These are phyloP conservation scores for Orgyia antiqua DNA, from an alignment of 2,888 invertebrate genomes.

Conservation along the genomic window DNA sequence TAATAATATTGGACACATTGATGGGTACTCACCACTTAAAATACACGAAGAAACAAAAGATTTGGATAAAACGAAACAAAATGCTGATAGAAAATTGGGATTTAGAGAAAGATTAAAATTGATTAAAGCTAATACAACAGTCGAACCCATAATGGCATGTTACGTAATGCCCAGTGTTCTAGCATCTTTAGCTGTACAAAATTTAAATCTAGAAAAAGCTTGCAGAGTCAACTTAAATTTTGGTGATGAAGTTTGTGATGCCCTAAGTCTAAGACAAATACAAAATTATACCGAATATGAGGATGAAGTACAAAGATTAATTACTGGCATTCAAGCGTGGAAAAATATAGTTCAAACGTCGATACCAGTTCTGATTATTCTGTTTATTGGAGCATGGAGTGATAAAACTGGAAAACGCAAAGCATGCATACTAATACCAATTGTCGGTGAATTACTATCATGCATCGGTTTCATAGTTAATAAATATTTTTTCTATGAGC, in stretches of 20 bases:
- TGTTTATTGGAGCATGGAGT: conserved; percentile 90
- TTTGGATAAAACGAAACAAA: conserved; percentile 18
- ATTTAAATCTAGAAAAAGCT: conserved; percentile 84
- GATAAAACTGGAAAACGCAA: conserved; percentile 77
- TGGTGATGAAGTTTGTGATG: conserved; percentile 84
- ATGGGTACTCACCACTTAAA: conserved; percentile 48
- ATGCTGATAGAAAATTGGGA: conserved; percentile 37
- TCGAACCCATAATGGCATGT: conserved; percentile 85
- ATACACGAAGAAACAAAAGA: conserved; percentile 17
- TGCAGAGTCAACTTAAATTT: conserved; percentile 89
- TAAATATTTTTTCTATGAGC: conserved; percentile 30
- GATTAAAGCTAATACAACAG: conserved; percentile 79
- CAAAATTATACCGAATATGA: conserved; percentile 77
- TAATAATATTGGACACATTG: conserved; percentile 28
- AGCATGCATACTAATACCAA: conserved; percentile 29
- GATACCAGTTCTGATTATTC: conserved; percentile 87
- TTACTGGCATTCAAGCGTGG: conserved; percentile 89
- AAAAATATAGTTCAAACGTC: conserved; percentile 90
- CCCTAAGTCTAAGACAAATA: conserved; percentile 84
- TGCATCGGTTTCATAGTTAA: neutral
- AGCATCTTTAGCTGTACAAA: conserved; percentile 88
- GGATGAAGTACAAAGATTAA: conserved; percentile 82
- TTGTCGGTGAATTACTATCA: conserved; percentile 16
- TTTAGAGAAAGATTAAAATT: conserved; percentile 47
- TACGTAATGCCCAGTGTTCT: conserved; percentile 81